Evolutionary conservation across 2,113 vertebrate species (phyloP).

Genomic region (Galbula dea): DNA sequence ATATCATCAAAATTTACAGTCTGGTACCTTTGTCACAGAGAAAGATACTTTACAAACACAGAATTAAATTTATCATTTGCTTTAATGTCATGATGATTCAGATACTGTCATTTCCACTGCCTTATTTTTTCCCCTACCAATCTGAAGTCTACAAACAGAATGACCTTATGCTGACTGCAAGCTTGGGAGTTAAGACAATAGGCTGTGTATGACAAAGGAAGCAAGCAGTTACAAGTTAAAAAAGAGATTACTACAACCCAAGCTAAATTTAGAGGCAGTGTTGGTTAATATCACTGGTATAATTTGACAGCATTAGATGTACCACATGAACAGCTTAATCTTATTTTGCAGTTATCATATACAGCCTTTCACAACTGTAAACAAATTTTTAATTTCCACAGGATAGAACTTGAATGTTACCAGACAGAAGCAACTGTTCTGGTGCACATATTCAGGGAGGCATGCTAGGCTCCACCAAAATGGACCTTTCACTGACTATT

Average conservation of each 20-base stretch:
- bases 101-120: neutral
- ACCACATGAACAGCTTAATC: neutral
- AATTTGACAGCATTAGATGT: neutral
- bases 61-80: neutral
- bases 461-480: neutral
- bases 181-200: neutral
- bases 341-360: neutral
- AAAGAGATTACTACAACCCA: neutral
- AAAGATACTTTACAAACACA: neutral
- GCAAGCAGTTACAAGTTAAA: neutral
- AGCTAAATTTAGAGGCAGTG: neutral
- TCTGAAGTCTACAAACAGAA: neutral
- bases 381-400: neutral
- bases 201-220: neutral
- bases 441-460: neutral
- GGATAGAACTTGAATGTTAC: neutral
- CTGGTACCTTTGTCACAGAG: neutral
- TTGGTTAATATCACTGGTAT: neutral
- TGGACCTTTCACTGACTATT: neutral
- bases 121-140: neutral
- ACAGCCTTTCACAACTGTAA: neutral
- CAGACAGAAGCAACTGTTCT: neutral
- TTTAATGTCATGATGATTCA: slow-evolving; percentile 20
- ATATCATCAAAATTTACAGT: neutral
- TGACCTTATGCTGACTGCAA: neutral